Base-by-base conservation (phyloP, 1,140 invertebrate genomes). In the Bombus pyrosoma region DNA sequence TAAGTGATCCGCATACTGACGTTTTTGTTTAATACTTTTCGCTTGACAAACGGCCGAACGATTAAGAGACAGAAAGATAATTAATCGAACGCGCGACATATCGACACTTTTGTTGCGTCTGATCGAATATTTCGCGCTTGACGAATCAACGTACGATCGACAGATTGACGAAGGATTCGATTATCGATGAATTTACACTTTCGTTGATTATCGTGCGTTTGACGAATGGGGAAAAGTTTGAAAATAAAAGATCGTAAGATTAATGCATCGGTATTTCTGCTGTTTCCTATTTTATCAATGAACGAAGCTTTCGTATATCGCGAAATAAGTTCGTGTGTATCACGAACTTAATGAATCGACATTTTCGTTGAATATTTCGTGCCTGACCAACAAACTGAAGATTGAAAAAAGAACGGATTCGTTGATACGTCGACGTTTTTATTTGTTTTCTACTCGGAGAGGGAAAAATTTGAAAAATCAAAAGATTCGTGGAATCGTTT, bases 1-100 rank as follows among this genome's bases (percentile, higher is more conserved):
- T 8, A 13, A 13, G 12, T 1, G 59, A 62, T n/a, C 28, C 59
- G 0, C 28, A 0, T 53, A 53, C 18, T 0, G 62, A 5, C n/a
- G 12, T 15, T n/a, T 66, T 32, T 32, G 15, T 32, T 18, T 13
- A 32, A 32, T 18, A 18, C n/a, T 32, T 32, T 3, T 6, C n/a
- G 62, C n/a, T 18, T 32, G 62, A 66, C n/a, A 8, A 15, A n/a
- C 62, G n/a, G n/a, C 5, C 5, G 18, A 32, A 64, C 62, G 13
- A 66, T 32, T 8, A 6, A 13, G 15, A 32, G 15, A 32, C 62
- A 0, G n/a, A 32, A 15, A 15, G 2, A n/a, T 62, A 62, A 62
- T 62, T n/a, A 6, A 22, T 53, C 47, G 62, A 32, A 66, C n/a
- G 13, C 2, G 6, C 13, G 13, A 66, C 3, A 18, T 32, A 18